Percentiles rank a stretch among this genome's conserved stretches.
Conservation (phyloP, 92 coral and sea anemone species). For the Isaurus tuberculatus region DNA sequence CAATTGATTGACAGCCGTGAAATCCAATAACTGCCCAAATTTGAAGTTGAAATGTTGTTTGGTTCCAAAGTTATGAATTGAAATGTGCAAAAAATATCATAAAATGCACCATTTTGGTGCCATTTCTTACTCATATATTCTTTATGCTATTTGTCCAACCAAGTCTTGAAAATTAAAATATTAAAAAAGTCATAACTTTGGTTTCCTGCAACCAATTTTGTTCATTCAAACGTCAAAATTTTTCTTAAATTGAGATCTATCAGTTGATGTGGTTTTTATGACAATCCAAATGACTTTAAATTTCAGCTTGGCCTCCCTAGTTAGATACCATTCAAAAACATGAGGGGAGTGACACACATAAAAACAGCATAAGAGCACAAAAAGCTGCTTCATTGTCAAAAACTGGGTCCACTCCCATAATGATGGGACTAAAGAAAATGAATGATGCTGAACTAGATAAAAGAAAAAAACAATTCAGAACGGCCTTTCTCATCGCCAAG, state of each 20-base stretch:
- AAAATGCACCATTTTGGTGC: conserved; percentile 24
- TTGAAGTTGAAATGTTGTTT: background rate
- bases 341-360: too few relatives aligned
- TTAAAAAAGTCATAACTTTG: conserved; percentile 21
- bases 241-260: conserved; percentile 25
- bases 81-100: conserved; percentile 1
- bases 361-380: too few relatives aligned
- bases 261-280: background rate
- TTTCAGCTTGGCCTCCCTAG: background rate
- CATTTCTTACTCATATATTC: conserved; percentile 6
- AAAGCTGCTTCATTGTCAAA: too few relatives aligned
- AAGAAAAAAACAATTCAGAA: too few relatives aligned
- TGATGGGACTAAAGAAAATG: too few relatives aligned
- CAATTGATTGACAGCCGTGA: background rate
- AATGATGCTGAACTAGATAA: too few relatives aligned
- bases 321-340: too few relatives aligned
- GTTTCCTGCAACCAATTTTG: background rate
- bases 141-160: conserved; percentile 12
- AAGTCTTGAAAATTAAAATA: background rate
- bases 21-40: conserved; percentile 26
- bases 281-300: background rate
- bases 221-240: conserved; percentile 12
- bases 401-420: too few relatives aligned
- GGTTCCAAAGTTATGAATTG: conserved; percentile 8
- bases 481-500: too few relatives aligned